phyloP scores from a whole-genome alignment of 2,797 vertebrate genomes.

The Molossus molossus region DNA sequence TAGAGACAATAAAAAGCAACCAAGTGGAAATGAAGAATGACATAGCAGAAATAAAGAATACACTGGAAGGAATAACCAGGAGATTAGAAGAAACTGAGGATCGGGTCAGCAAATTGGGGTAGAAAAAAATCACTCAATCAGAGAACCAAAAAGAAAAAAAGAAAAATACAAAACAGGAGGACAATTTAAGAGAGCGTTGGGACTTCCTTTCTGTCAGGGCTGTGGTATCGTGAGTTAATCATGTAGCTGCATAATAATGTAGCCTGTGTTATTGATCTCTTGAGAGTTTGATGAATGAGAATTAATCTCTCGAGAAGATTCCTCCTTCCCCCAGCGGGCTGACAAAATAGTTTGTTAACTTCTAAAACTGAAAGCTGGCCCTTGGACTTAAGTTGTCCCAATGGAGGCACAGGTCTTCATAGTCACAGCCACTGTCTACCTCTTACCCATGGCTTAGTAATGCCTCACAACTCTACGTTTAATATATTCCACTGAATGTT shows the following conservation, averaged over 20 bases:
- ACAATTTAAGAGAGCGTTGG: no score
- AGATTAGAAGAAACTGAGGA: no score
- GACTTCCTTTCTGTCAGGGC: neutral
- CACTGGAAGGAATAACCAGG: no score
- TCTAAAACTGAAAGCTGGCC: slow-evolving; percentile 22
- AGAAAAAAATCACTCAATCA: no score
- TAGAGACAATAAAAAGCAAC: no score
- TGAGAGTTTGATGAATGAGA: slow-evolving; percentile 15
- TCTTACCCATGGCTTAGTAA: neutral
- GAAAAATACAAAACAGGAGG: no score
- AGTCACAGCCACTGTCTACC: neutral
- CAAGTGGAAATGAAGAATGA: no score
- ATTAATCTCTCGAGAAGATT: slow-evolving; percentile 51
- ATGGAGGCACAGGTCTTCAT: neutral
- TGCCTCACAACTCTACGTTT: neutral
- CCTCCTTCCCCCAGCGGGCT: neutral
- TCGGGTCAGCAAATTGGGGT: no score
- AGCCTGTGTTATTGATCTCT: neutral
- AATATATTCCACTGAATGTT: neutral
- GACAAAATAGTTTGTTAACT: slow-evolving; percentile 56
- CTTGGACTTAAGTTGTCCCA: neutral
- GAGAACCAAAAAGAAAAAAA: no score
- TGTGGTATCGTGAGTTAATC: neutral
- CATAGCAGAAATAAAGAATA: no score
- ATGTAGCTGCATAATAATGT: neutral